Evolutionary conservation across 1,140 invertebrate species (phyloP), one percentile per base, ranked within the genome.

Genomic region (Lepidurus apus): DNA sequence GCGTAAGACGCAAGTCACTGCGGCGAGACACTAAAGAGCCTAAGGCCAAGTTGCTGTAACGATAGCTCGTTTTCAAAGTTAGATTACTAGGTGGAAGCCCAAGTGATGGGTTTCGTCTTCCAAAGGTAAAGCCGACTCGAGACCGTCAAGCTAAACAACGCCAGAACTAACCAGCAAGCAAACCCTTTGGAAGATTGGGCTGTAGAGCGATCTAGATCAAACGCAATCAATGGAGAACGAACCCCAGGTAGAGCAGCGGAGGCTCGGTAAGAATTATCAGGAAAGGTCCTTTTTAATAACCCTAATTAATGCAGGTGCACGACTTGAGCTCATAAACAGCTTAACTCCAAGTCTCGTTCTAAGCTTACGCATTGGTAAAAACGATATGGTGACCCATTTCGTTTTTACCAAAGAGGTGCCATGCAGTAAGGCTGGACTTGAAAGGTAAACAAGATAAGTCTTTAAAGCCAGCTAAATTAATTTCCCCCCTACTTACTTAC

Each of bases 291-390:
- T n/a, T 65, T 65, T 65, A 21, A 11, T 65, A 9, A 65, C 9
- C 53, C 53, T 65, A 65, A 65, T 65, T 65, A 65, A 65, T 65
- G 53, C 53, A 65, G 9, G 21, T 65, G 53, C 53, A 65, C 21
- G 53, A 13, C 17, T 21, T 65, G 53, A 65, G 53, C 53, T 17
- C 21, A 7, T 7, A 65, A 21, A 13, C 53, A 34, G 34, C 34
- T 34, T 34, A 34, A 34, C 53, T 65, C 21, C 6, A 7, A 13
- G 53, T 21, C 53, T 13, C 53, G 8, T 17, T n/a, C 53, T 34
- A 65, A 17, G 53, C 53, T 17, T 21, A 65, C 6, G 21, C n/a
- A 4, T n/a, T n/a, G n/a, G n/a, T n/a, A n/a, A n/a, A n/a, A n/a
- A n/a, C 8, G 53, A 65, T 7, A 6, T 65, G 17, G 4, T 65